A percentile compares a stretch with the other conserved stretches of the same genome.
These are phyloP conservation scores for Aphidius ervi DNA, from an alignment of 1,140 invertebrate genomes.

Conservation along the genomic window DNA sequence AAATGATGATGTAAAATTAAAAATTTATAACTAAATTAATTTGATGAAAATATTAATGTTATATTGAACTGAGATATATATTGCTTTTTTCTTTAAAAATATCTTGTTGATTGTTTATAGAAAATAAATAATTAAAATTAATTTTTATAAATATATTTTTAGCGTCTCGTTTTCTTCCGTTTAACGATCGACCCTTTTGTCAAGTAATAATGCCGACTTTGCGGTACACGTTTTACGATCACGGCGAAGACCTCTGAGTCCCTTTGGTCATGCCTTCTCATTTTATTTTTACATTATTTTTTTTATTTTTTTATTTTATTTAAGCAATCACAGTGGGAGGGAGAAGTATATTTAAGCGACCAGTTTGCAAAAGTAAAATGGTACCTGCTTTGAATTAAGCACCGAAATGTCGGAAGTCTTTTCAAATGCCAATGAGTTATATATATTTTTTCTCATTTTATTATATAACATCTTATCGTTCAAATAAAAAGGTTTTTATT, in stretches of 20 bases:
- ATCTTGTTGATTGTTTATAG: not conserved
- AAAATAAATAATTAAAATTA: constrained; percentile 1
- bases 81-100: no score
- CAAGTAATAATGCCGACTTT: constrained; percentile 19
- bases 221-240: constrained; percentile 19
- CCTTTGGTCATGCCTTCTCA: constrained; percentile 18
- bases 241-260: constrained; percentile 15
- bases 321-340: not conserved
- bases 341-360: constrained; percentile 7
- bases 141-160: constrained; percentile 6
- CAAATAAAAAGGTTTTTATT: no score
- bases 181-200: constrained; percentile 23
- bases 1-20: no score
- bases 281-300: constrained; percentile 6
- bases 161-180: constrained; percentile 15
- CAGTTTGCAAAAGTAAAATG: not conserved
- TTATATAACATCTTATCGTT: no score
- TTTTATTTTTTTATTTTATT: no score
- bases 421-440: no score
- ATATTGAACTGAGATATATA: no score
- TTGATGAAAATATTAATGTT: no score
- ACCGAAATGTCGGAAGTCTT: no score
- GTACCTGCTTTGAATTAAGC: no score
- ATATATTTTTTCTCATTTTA: no score
- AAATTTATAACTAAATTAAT: no score